Percentiles rank a stretch among this genome's conserved stretches.
Evolutionary conservation across 2,888 invertebrate species (phyloP).

Genomic region (Phengaris arion): DNA sequence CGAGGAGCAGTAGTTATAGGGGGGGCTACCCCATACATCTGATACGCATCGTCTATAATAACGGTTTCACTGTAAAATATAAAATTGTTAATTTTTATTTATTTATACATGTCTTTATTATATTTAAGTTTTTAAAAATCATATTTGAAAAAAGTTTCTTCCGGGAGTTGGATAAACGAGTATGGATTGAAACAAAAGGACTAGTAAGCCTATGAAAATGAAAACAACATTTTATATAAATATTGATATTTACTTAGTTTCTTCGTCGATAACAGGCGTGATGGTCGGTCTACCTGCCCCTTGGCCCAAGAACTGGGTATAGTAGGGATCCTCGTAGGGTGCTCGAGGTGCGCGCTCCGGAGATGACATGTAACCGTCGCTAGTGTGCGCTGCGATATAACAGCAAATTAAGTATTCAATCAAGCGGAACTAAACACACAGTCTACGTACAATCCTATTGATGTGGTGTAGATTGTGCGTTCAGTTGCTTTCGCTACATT

Average conservation of each 20-base stretch:
- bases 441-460: constrained; percentile 2
- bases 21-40: constrained; percentile 62
- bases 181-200: neutral
- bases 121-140: neutral
- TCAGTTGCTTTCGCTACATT: constrained; percentile 14
- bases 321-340: constrained; percentile 92
- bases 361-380: constrained; percentile 90
- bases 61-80: constrained; percentile 55
- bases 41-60: constrained; percentile 66
- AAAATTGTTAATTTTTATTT: neutral
- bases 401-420: neutral
- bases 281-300: constrained; percentile 84
- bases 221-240: neutral
- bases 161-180: neutral
- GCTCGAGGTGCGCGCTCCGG: constrained; percentile 87
- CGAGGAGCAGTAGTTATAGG: constrained; percentile 59
- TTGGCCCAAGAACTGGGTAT: constrained; percentile 86
- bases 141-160: neutral
- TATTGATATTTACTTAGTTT: constrained; percentile 81
- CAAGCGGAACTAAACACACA: constrained; percentile 14
- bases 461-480: constrained; percentile 18
- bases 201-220: neutral
- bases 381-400: constrained; percentile 51
- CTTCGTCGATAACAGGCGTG: constrained; percentile 95
- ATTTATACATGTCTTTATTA: neutral